Base-by-base conservation (phyloP, 2,888 invertebrate species). In the Chymomyza fuscimana region DNA sequence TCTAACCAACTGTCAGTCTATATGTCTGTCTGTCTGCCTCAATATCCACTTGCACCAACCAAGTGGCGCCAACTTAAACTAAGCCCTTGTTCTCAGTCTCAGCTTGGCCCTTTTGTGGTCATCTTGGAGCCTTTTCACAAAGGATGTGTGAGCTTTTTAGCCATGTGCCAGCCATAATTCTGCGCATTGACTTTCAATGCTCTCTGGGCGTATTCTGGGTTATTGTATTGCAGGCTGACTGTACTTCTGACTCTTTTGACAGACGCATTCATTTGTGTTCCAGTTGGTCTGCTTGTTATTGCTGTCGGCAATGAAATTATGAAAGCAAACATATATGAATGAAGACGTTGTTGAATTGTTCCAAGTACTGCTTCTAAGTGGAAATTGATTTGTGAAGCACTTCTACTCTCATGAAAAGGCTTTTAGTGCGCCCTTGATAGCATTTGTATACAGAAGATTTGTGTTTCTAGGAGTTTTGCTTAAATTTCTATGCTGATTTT, bases 111-210 rank as follows among this genome's bases (percentile, higher is more conserved):
- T 56, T 67, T 62, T 59, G 40, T 60, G 56, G 58, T 59, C 67
- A 66, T 52, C 70, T 69, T 65, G 66, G 60, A 63, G 54, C 25
- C 61, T 25, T 65, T 46, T 12, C 12, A 46, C 40, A 46, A 46
- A 46, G 40, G 40, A 46, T 12, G 40, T 7, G 40, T 46, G 40
- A 46, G 40, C 40, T 77, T 80, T 50, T 52, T 50, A 59, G 54
- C 69, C 59, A 6, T 62, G 51, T 22, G 66, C 58, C 71, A 78
- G 62, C 46, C 72, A 72, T 72, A 72, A 72, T 73, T 67, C 67
- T 69, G 72, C 67, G 63, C 72, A 72, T 81, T 81, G 67, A 71
- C 65, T 73, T 76, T 76, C 77, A 79, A 73, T 67, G 72, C 71
- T 79, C 84, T 84, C 82, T 16, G 40, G 32, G 62, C 50, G 12